Conservation (phyloP, 2,113 vertebrate species). For the Amblyopsis rosae region DNA sequence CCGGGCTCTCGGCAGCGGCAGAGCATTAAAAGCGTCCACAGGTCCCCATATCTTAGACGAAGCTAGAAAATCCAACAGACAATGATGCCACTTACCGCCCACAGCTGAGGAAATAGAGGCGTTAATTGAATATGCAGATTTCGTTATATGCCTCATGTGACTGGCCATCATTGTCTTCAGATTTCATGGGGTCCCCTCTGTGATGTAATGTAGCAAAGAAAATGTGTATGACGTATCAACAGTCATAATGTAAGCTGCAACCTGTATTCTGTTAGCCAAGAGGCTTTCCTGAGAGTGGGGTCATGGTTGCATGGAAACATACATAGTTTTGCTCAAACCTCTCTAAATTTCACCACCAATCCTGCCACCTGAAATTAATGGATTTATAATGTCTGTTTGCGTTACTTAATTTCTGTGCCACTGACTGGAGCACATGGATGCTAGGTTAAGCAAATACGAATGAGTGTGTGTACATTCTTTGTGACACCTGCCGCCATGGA, state of each 20-base stretch:
- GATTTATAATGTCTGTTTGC: conserved; percentile 60
- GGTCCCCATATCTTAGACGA: conserved; percentile 13
- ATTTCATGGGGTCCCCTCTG: conserved; percentile 5
- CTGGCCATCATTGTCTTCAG: conserved; percentile 6
- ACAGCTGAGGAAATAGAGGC: neutral
- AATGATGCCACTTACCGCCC: neutral
- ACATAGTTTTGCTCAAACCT: conserved; percentile 19
- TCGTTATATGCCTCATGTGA: neutral
- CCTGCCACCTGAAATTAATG: conserved; percentile 40
- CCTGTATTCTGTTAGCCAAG: conserved; percentile 4
- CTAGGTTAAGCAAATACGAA: conserved; percentile 51
- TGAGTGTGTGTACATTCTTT: conserved; percentile 10
- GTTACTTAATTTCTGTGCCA: conserved; percentile 36
- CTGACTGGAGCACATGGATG: conserved; percentile 34
- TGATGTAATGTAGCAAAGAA: conserved; percentile 14
- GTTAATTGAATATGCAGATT: conserved; percentile 12
- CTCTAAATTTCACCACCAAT: conserved; percentile 26
- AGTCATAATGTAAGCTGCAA: neutral
- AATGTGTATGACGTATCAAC: neutral
- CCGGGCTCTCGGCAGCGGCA: conserved; percentile 5
- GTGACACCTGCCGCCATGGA: conserved; percentile 7
- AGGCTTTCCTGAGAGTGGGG: conserved; percentile 4
- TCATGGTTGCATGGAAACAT: conserved; percentile 9
- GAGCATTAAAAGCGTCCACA: neutral
- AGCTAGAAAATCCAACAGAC: conserved; percentile 11